A percentile compares a stretch with the other conserved stretches of the same genome.
phyloP scores from a whole-genome alignment of 2,888 invertebrate species.

The Euzophera pinguis region DNA sequence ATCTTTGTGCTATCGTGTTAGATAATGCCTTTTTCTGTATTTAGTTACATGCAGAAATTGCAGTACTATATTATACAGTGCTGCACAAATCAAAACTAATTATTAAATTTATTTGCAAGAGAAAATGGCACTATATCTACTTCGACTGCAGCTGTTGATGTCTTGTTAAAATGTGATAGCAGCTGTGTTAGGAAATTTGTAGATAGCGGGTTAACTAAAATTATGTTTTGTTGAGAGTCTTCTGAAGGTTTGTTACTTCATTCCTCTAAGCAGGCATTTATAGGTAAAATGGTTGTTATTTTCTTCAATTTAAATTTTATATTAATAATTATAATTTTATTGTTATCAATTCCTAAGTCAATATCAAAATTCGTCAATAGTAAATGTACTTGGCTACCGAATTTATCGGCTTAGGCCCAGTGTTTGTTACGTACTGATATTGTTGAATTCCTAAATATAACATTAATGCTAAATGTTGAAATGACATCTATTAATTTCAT shows the following conservation, averaged over 20 bases:
- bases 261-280: neutral
- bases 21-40: slow-evolving; percentile 49
- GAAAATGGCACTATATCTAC: slow-evolving; percentile 46
- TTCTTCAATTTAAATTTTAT: neutral
- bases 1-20: slow-evolving; percentile 44
- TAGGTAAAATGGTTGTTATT: neutral
- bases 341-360: neutral
- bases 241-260: slow-evolving; percentile 3
- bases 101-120: slow-evolving; percentile 19
- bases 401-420: neutral
- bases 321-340: too few species aligned
- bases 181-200: neutral
- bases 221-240: neutral
- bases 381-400: neutral
- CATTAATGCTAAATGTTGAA: slow-evolving; percentile 42
- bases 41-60: neutral
- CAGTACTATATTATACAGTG: too few species aligned
- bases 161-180: slow-evolving; percentile 32
- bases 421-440: neutral
- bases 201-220: neutral
- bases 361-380: neutral
- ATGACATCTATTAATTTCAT: slow-evolving; percentile 73
- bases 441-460: neutral
- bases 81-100: neutral
- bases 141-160: slow-evolving; percentile 47